Evolutionary conservation across 1,140 invertebrate species (phyloP).

Genomic region (Rhynchophorus ferrugineus): DNA sequence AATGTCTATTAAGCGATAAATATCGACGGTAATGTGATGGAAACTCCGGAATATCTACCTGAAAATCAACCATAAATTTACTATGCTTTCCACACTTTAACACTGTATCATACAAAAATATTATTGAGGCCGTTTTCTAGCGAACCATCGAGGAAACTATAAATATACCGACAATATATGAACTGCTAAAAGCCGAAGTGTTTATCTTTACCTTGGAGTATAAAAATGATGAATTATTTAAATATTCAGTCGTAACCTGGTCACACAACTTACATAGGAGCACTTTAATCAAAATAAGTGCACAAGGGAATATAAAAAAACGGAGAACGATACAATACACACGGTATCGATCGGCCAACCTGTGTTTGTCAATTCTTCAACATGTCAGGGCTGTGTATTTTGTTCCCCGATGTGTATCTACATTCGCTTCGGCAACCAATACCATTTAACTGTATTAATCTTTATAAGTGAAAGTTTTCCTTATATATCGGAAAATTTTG

Average conservation of each 20-base stretch:
- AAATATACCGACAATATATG: no score
- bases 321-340: slow-evolving; percentile 12
- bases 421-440: slow-evolving; percentile 9
- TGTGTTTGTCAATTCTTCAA: slow-evolving; percentile 27
- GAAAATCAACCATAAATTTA: no score
- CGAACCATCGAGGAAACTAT: no score
- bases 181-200: no score
- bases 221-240: neutral
- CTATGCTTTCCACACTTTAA: no score
- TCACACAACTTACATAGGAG: slow-evolving; percentile 3
- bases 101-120: no score
- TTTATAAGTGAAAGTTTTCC: slow-evolving; percentile 15
- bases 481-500: slow-evolving; percentile 1
- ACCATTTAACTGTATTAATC: slow-evolving; percentile 20
- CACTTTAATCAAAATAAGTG: slow-evolving; percentile 21
- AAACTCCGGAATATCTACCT: no score
- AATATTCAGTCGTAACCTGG: neutral
- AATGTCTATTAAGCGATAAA: no score
- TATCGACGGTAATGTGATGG: no score
- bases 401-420: slow-evolving; percentile 14
- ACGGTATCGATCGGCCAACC: slow-evolving; percentile 11
- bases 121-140: no score
- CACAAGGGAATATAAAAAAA: slow-evolving; percentile 10
- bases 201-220: no score
- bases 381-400: slow-evolving; percentile 20